A percentile compares a stretch with the other conserved stretches of the same genome.
Evolutionary conservation across 2,113 vertebrate genomes (phyloP).

Genomic region (Aramus guarauna): DNA sequence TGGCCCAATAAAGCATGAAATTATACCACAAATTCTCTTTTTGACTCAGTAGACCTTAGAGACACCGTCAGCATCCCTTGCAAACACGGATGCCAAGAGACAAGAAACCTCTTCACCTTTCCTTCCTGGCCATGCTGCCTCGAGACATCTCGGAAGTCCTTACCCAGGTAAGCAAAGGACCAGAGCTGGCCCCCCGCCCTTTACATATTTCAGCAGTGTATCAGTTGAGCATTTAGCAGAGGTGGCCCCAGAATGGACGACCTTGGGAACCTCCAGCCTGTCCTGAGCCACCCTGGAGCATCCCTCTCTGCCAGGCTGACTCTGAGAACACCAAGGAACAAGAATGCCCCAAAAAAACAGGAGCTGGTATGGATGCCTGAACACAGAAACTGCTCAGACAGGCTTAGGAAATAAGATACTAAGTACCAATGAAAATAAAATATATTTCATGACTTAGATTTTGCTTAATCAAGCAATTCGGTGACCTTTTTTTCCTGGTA

Average conservation of each 20-base stretch:
- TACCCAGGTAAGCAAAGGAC: background rate
- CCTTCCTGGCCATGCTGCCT: background rate
- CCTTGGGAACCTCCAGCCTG: background rate
- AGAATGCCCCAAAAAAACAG: fast-evolving
- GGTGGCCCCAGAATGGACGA: fast-evolving
- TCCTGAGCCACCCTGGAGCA: background rate
- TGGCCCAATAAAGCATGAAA: background rate
- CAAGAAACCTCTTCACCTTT: background rate
- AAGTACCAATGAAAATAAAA: background rate
- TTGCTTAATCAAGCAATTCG: background rate
- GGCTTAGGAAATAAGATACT: background rate
- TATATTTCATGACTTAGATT: background rate
- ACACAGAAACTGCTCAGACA: background rate
- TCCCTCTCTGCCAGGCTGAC: background rate
- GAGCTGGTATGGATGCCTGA: background rate
- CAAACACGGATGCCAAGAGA: background rate
- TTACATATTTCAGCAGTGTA: fast-evolving
- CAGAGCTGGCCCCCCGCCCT: background rate
- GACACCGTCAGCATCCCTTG: background rate
- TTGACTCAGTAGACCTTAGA: background rate
- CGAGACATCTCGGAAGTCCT: background rate
- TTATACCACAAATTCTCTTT: background rate
- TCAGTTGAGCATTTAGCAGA: background rate
- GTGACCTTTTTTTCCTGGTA: background rate
- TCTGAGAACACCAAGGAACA: background rate